Base-by-base conservation (phyloP, 64 coral and sea anemone species). In the Cladopsammia gracilis region DNA sequence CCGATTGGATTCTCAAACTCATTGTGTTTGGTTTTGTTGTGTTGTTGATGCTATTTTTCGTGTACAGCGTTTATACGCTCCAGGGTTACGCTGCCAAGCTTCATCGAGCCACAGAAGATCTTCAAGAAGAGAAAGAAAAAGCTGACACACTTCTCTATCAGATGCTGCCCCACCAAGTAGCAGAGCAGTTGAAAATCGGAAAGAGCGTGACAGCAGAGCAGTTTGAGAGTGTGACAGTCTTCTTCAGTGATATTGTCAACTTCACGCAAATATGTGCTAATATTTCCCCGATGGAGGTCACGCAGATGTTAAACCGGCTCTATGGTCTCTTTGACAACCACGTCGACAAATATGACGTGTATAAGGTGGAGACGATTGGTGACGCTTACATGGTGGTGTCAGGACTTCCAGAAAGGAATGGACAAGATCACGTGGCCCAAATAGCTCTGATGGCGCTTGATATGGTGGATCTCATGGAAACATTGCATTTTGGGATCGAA, bases 161-260 rank as follows among this genome's bases (percentile, higher is more conserved):
- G 25, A 96, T 96, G 91, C 85, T 96, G 48, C 95, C 95, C 0
- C 76, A 93, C 24, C 85, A 80, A 46, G 95, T 96, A 4, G 95
- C 95, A 46, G 95, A 96, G 16, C 91, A 92, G 22, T 64, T 96
- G 22, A 96, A 96, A 53, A 69, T 71, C 82, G 92, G 91, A 25
- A 73, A 93, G 25, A 93, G 70, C 43, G 95, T 96, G 14, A 25
- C 20, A 24, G 86, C 95, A 25, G 91, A 96, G 48, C 75, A 96
- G 69, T 96, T 96, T 73, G 95, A 96, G 42, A 93, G 87, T 60
- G 95, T 96, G 25, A 96, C 95, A 20, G 95, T 96, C 12, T 96
- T 85, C 46, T 96, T 96, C 74, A 90, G 86, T 56, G 95, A 96
- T 54, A 96, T 96, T 25, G 95, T 96, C 2, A 86, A 90, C 61